Evolutionary conservation across 2,797 vertebrate genomes (phyloP), one percentile per base, ranked within the genome.

Genomic region (Mormyrus proboscirostris): DNA sequence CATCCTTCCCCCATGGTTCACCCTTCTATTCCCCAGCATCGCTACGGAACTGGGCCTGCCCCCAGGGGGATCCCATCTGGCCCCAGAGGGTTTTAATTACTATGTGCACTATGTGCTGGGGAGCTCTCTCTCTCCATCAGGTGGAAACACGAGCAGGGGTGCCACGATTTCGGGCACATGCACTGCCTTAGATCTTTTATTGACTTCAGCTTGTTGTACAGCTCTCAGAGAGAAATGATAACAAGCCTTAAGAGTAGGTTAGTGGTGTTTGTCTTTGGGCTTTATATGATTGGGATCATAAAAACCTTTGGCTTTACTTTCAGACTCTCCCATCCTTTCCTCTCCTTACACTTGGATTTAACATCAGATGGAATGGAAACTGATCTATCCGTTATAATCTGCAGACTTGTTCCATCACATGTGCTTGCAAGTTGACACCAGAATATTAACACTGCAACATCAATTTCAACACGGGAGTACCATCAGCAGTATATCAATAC

Each of bases 21-120:
- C 84, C 25, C 29, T 19, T 38, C 50, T 55, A 51, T 25, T 86
- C 85, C 85, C 85, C 51, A 53, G 51, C 53, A 59, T 87, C 51
- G 19, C 19, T 87, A 59, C 53, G 6, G 51, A 57, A n/a, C 51
- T 41, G 29, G 50, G 55, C 8, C 53, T 14, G 22, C 16, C 38
- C 51, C 29, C 29, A 8, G 55, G 53, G 51, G 29, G 50, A 25
- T 12, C 29, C 86, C 53, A 41, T 87, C 16, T 59, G 29, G 53
- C 19, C 53, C 51, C 86, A 59, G 16, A 59, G 86, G 86, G 86
- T 8, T 59, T 87, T 87, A 87, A 59, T 59, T 87, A 59, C 33
- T 33, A 59, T 86, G 49, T 29, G 5, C 49, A 55, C 50, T 50
- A 38, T 86, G 49, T 29, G 25, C 50, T 53, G 25, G 25, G 62